phyloP scores from a whole-genome alignment of 2,888 invertebrate genomes.

The Drosophila meridiana region DNA sequence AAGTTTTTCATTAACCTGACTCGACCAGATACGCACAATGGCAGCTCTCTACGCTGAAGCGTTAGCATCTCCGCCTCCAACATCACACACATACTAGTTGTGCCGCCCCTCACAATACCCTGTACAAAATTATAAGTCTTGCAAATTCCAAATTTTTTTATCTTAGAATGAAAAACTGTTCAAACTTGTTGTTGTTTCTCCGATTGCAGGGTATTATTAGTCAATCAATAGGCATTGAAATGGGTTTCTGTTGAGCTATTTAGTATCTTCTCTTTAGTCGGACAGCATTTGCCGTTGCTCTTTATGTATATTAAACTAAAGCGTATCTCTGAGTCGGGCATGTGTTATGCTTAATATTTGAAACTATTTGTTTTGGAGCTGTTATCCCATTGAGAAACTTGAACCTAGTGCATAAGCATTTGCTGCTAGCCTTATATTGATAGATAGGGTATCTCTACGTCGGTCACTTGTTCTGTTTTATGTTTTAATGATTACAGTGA shows the following conservation, averaged over 20 bases:
- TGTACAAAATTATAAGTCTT: background rate
- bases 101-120: constrained; percentile 5
- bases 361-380: background rate
- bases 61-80: constrained; percentile 53
- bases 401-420: background rate
- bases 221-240: background rate
- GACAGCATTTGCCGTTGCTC: no score
- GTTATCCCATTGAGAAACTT: background rate
- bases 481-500: constrained; percentile 40
- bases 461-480: constrained; percentile 1
- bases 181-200: background rate
- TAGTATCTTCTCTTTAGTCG: no score
- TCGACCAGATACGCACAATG: constrained; percentile 63
- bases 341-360: background rate
- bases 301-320: background rate
- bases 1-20: constrained; percentile 78
- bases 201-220: background rate
- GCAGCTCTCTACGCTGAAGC: constrained; percentile 57
- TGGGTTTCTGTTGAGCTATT: background rate
- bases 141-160: background rate
- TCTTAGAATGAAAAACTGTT: background rate
- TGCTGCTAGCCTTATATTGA: background rate
- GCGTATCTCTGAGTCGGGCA: background rate
- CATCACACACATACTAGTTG: constrained; percentile 6
- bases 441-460: background rate